A percentile compares a stretch with the other conserved stretches of the same genome.
These are phyloP conservation scores for Esox lucius DNA, from an alignment of 2,797 vertebrate species.

Conservation along the genomic window DNA sequence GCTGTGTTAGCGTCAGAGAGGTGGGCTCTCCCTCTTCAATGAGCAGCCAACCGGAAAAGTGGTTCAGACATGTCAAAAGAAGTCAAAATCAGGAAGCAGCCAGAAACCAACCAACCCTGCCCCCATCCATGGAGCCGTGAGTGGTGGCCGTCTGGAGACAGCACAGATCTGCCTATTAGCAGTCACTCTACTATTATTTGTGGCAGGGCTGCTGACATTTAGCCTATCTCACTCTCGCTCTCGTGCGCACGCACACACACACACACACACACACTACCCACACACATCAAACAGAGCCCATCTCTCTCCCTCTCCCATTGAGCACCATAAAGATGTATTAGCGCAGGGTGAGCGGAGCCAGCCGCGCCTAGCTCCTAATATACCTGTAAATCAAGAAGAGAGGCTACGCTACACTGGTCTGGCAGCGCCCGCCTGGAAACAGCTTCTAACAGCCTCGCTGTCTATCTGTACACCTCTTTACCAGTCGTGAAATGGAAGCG, in stretches of 20 bases:
- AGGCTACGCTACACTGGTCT: conserved; percentile 4
- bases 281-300: conserved; percentile 6
- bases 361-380: conserved; percentile 19
- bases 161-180: conserved; percentile 29
- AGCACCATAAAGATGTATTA: conserved; percentile 28
- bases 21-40: conserved; percentile 42
- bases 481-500: conserved; percentile 13
- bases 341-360: conserved; percentile 18
- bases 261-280: background rate
- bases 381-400: conserved; percentile 28
- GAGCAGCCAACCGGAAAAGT: conserved; percentile 64
- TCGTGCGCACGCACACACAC: background rate
- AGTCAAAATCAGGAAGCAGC: conserved; percentile 57
- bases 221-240: conserved; percentile 7
- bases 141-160: conserved; percentile 23
- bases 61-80: conserved; percentile 61
- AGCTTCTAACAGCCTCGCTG: conserved; percentile 16
- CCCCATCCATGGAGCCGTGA: conserved; percentile 17
- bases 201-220: conserved; percentile 39
- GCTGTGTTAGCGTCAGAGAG: conserved; percentile 54
- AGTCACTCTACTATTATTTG: conserved; percentile 28
- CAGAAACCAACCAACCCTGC: conserved; percentile 12
- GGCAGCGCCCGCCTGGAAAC: background rate
- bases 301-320: background rate
- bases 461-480: conserved; percentile 7